Evolutionary conservation across 1,140 invertebrate genomes (phyloP), one percentile per base, ranked within the genome.

Genomic region (Dryas iulia): DNA sequence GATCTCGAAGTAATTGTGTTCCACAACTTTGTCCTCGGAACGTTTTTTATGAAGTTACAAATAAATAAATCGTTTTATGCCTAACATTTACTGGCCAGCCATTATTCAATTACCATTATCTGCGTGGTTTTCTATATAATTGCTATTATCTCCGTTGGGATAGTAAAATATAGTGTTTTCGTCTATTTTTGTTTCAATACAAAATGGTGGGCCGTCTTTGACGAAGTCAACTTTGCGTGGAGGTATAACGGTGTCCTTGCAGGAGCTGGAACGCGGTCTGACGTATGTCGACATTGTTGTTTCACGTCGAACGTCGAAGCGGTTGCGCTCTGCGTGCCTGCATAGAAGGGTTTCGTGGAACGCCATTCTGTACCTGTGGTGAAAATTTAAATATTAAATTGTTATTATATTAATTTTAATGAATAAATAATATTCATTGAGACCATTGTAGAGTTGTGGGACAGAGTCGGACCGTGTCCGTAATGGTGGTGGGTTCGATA

Each of bases 281-380:
- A 54, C 72, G 47, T 47, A 66, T 7, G 69, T 86, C 0, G 79
- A 80, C 31, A 81, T 57, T 0, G 83, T 81, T 39, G 73, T 79
- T 26, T 86, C 78, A 2, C 82, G 76, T n/a, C 81, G 79, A 0
- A 79, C 78, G 59, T 80, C 69, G 28, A 76, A 56, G 26, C 70
- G 69, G 28, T 71, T 69, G 10, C 78, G 78, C 8, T 74, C 72
- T 0, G 70, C 59, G 6, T 70, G 69, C 35, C 62, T 64, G 56
- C 84, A 83, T 6, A 85, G 73, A 8, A 87, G 69, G 0, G 83
- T 87, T 53, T 87, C 80, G 61, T 81, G 78, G 25, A 87, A 87
- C 1, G 84, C 84, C 58, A 76, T 72, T 14, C 84, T 73, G 65
- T 87, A 87, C 35, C 84, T 87, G 73, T n/a, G 65, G 68, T 0